Conservation (phyloP, 2,888 invertebrate genomes). For the Candidula unifasciata region DNA sequence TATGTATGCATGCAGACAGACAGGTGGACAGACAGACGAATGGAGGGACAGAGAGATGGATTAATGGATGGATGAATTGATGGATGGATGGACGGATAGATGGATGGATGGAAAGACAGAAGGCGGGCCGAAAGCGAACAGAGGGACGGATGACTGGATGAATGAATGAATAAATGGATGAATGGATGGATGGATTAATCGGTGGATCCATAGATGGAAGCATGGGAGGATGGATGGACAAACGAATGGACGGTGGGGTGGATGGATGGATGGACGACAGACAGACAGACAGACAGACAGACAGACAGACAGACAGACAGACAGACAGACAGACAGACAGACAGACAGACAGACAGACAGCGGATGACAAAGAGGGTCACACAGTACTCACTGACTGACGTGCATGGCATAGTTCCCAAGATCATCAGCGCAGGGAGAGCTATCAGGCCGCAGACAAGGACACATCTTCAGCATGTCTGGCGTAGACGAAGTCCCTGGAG, state of each 20-base stretch:
- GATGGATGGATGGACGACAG: background rate
- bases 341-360: background rate
- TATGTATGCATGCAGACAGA: too few relatives aligned
- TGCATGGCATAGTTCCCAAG: slow-evolving; percentile 53
- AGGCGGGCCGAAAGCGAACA: too few relatives aligned
- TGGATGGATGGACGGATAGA: too few relatives aligned
- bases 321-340: background rate
- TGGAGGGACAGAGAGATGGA: too few relatives aligned
- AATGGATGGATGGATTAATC: too few relatives aligned
- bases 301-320: background rate
- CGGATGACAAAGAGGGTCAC: background rate
- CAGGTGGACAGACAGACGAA: too few relatives aligned
- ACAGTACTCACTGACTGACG: slow-evolving; percentile 47
- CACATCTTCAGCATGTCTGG: slow-evolving; percentile 46
- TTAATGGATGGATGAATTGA: too few relatives aligned
- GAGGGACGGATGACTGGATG: too few relatives aligned
- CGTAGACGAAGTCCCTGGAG: background rate
- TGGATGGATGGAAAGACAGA: too few relatives aligned
- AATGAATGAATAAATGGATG: too few relatives aligned
- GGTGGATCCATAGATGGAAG: too few relatives aligned
- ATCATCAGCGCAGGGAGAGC: slow-evolving; percentile 47
- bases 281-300: background rate
- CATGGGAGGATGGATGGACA: background rate
- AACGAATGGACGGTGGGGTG: background rate
- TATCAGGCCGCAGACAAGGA: slow-evolving; percentile 39